phyloP scores from a whole-genome alignment of 2,113 vertebrate species.

The Atlantisia rogersi region DNA sequence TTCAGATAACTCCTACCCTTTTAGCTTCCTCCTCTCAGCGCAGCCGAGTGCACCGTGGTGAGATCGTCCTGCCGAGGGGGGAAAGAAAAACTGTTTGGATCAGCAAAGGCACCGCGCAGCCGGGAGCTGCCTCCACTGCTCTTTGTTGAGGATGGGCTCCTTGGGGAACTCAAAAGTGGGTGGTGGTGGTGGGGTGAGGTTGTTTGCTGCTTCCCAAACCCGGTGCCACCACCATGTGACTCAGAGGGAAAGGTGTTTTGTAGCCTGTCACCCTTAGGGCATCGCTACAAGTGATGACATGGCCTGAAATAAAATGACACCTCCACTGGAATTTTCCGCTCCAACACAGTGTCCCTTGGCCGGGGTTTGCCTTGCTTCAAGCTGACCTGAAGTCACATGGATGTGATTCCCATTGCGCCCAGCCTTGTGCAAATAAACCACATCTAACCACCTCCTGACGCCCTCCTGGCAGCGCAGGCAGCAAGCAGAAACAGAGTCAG shows the following conservation, averaged over 20 bases:
- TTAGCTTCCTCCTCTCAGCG: background rate
- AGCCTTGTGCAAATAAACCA: conserved; percentile 2
- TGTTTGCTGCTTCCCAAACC: background rate
- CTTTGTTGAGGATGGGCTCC: background rate
- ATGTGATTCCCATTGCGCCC: background rate
- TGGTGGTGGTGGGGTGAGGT: background rate
- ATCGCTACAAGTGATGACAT: background rate
- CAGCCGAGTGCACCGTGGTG: background rate
- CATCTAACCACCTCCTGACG: background rate
- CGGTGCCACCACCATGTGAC: background rate
- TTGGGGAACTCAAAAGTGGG: background rate
- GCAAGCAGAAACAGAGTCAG: background rate
- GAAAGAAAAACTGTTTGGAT: background rate
- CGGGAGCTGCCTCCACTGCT: background rate
- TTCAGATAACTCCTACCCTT: conserved; percentile 43
- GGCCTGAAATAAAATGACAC: background rate
- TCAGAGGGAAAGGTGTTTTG: background rate
- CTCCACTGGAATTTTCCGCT: background rate
- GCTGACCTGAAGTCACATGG: background rate
- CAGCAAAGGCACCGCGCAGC: background rate
- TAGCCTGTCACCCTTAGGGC: background rate
- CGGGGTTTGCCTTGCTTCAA: background rate
- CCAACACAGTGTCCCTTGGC: fast-evolving
- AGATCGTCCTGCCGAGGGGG: background rate
- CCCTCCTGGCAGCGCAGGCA: background rate